phyloP scores from a whole-genome alignment of 2,113 vertebrate species.

The Nyctereutes procyonoides region DNA sequence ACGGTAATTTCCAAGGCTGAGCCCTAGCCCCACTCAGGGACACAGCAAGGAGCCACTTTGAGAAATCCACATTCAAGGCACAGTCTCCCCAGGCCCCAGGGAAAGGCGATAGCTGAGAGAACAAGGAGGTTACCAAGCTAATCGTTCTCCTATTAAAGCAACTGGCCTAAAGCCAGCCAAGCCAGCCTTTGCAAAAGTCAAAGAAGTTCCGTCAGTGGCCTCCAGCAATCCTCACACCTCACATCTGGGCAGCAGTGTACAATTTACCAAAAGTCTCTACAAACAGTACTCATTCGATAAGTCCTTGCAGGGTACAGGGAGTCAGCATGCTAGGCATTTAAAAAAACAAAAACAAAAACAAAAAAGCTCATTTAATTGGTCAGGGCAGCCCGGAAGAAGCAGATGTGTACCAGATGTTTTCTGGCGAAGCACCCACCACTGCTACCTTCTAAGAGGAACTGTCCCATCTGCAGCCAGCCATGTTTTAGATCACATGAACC shows the following conservation, averaged over 20 bases:
- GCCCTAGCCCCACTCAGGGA: slow-evolving; percentile 33
- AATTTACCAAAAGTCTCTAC: not conserved
- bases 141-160: slow-evolving; percentile 49
- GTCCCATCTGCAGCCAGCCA: not conserved
- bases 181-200: not conserved
- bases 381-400: not conserved
- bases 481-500: not conserved
- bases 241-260: not conserved
- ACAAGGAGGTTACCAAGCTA: slow-evolving; percentile 53
- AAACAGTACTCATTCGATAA: not conserved
- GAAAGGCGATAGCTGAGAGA: slow-evolving; percentile 19
- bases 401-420: not conserved
- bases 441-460: not conserved
- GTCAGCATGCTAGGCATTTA: not conserved
- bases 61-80: slow-evolving; percentile 48
- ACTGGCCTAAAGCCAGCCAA: slow-evolving; percentile 8
- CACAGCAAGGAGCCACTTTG: slow-evolving; percentile 59
- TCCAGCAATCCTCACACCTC: not conserved
- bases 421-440: not conserved
- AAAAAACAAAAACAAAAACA: too few relatives aligned
- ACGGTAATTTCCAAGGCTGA: slow-evolving; percentile 57
- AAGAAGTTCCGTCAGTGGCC: not conserved
- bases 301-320: not conserved
- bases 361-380: not conserved
- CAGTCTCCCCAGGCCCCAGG: not conserved